Conservation (phyloP, 1,140 invertebrate genomes). For the Scaptomyza graminum region DNA sequence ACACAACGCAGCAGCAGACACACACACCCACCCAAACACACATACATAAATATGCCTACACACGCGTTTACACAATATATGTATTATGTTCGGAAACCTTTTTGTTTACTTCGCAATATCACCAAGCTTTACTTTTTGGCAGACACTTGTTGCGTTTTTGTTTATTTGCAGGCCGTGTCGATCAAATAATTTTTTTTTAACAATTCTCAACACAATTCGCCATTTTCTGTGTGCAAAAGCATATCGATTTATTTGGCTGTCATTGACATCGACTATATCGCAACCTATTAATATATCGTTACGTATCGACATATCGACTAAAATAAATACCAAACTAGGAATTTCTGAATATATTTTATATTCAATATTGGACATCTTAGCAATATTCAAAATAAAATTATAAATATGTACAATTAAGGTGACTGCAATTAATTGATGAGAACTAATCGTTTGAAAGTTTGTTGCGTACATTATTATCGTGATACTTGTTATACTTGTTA, state of each 20-base stretch:
- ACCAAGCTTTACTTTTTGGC: background rate
- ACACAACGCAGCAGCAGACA: conserved; percentile 12
- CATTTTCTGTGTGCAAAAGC: conserved; percentile 44
- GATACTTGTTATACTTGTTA: background rate
- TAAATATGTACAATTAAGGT: too few relatives aligned
- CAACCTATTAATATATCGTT: background rate
- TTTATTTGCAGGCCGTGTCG: conserved; percentile 4
- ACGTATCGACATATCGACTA: background rate
- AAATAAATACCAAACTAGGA: background rate
- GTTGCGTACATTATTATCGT: background rate
- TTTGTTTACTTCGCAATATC: background rate
- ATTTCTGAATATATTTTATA: too few relatives aligned
- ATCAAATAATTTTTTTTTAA: conserved; percentile 27
- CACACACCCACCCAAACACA: background rate
- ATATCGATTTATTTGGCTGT: conserved; percentile 4
- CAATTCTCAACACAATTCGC: conserved; percentile 45
- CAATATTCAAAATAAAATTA: too few relatives aligned
- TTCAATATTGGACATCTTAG: too few relatives aligned
- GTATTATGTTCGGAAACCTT: too few relatives aligned
- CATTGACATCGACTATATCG: background rate
- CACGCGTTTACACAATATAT: too few relatives aligned
- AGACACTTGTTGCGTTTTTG: conserved; percentile 30
- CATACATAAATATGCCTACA: background rate
- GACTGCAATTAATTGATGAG: too few relatives aligned
- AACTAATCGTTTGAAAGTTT: too few relatives aligned